These are phyloP conservation scores for Cephalopachus bancanus DNA, from an alignment of 2,797 vertebrate species.

Conservation along the genomic window DNA sequence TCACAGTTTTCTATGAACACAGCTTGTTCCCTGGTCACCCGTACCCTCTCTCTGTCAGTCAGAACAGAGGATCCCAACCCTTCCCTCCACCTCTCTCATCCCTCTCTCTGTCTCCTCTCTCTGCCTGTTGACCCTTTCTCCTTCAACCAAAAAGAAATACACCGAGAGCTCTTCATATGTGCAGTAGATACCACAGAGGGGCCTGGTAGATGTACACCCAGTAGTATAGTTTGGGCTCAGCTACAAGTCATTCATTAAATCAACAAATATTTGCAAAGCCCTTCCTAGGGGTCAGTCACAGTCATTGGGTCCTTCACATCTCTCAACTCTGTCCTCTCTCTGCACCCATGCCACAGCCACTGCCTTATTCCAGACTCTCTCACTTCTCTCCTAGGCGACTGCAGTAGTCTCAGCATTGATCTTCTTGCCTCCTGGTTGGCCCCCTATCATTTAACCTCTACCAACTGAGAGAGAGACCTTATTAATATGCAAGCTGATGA, in stretches of 20 bases:
- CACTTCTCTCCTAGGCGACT: background rate
- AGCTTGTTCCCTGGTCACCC: background rate
- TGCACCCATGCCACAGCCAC: background rate
- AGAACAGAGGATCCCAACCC: background rate
- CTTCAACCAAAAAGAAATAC: background rate
- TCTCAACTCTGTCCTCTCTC: background rate
- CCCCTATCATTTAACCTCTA: background rate
- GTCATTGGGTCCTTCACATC: background rate
- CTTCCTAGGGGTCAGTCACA: background rate
- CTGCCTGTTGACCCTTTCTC: background rate
- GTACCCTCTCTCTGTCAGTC: background rate
- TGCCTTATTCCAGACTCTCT: background rate
- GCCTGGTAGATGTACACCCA: too few species aligned
- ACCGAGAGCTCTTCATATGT: background rate
- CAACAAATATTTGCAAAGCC: background rate
- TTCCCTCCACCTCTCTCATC: background rate
- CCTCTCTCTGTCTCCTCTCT: background rate
- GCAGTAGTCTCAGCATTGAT: background rate
- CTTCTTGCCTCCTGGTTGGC: background rate
- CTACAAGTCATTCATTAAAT: background rate
- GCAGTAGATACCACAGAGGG: background rate
- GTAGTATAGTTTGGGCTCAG: background rate
- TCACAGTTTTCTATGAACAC: background rate
- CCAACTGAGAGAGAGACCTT: background rate
- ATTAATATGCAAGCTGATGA: constrained; percentile 47